Conservation (phyloP, 1,140 invertebrate genomes). For the Lepidostoma basale region DNA sequence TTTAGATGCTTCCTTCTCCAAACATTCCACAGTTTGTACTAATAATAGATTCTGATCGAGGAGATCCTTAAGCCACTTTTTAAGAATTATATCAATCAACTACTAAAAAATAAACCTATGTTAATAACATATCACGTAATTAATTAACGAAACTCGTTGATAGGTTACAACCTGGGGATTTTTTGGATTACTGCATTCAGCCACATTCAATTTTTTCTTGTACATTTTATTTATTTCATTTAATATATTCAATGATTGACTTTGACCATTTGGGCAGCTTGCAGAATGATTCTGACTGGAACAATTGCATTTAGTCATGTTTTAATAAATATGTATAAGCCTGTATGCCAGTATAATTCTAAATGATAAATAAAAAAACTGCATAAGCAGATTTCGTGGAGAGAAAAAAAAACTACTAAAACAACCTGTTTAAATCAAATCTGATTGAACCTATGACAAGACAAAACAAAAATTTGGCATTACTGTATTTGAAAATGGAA, state of each 20-base stretch:
- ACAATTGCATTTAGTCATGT: background rate
- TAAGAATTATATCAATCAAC: conserved; percentile 16
- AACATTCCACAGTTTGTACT: conserved; percentile 13
- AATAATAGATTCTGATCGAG: conserved; percentile 12
- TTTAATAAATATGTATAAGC: too few relatives aligned
- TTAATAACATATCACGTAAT: background rate
- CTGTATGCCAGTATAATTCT: too few relatives aligned
- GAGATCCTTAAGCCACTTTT: conserved; percentile 25
- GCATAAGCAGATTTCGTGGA: too few relatives aligned
- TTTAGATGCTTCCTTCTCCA: conserved; percentile 15
- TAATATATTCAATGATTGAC: conserved; percentile 2
- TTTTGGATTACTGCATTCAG: background rate
- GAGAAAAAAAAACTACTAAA: too few relatives aligned
- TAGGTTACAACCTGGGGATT: conserved; percentile 18
- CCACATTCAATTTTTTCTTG: background rate
- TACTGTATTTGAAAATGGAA: too few relatives aligned
- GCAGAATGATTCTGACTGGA: background rate
- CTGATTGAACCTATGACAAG: too few relatives aligned
- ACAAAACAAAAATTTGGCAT: too few relatives aligned
- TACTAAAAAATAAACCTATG: background rate
- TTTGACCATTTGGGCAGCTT: background rate
- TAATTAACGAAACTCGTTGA: background rate
- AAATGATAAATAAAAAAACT: too few relatives aligned
- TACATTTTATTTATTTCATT: conserved; percentile 23
- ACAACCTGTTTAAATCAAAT: too few relatives aligned